Evolutionary conservation across 2,888 invertebrate species (phyloP).

Genomic region (Allacma fusca): DNA sequence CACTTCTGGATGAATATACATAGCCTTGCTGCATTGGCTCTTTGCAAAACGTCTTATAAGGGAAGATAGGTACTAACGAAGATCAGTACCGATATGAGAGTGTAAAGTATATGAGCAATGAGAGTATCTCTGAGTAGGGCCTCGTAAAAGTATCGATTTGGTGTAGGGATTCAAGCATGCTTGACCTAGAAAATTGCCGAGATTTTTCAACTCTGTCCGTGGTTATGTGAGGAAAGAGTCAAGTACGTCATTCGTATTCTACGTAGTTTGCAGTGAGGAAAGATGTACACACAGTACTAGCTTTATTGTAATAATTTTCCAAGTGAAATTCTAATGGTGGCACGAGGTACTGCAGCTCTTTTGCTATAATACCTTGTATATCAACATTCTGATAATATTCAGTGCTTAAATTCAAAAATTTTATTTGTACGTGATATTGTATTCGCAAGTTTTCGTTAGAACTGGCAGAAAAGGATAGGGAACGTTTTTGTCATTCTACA

Average conservation of each 20-base stretch:
- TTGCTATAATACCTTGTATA: no score
- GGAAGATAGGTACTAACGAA: neutral
- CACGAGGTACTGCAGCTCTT: no score
- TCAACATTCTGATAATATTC: no score
- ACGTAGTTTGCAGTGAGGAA: neutral
- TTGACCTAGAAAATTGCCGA: conserved; percentile 10
- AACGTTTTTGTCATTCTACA: no score
- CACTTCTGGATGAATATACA: neutral
- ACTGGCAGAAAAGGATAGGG: no score
- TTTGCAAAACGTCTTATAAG: neutral
- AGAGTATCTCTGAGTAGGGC: neutral
- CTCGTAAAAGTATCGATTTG: neutral
- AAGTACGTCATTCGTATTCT: neutral
- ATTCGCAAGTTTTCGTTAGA: no score
- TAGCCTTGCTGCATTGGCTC: no score
- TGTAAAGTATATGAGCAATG: neutral
- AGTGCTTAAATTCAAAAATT: no score
- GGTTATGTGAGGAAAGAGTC: neutral
- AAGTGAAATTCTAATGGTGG: neutral
- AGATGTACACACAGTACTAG: neutral
- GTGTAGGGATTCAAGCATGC: neutral
- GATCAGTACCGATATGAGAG: neutral
- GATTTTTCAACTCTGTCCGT: neutral
- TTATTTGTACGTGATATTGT: no score
- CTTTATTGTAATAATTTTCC: neutral